Evolutionary conservation across 2,113 vertebrate species (phyloP), one percentile per base, ranked within the genome.

Genomic region (Sturnus vulgaris): DNA sequence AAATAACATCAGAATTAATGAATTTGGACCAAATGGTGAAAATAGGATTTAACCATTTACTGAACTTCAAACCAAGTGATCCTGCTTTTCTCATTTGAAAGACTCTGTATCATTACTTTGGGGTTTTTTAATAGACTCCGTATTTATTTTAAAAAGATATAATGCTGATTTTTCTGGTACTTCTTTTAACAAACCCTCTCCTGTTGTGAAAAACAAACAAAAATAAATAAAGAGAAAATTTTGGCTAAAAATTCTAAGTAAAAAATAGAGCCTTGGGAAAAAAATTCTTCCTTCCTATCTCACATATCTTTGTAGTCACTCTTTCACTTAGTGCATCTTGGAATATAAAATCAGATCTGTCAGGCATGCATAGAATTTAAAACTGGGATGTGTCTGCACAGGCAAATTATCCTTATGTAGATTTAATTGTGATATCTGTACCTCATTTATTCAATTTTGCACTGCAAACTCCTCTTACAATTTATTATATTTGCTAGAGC

Each of bases 1-100:
- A 95, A 90, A 12, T 52, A 94, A 86, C 57, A 86, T 85, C 63
- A 89, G 47, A 95, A 75, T 75, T 95, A 86, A 94, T 84, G 12
- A 60, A 81, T 50, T 87, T 75, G n/a, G 71, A 94, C 27, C 61
- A 93, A 96, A 96, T n/a, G 21, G 9, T 76, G 19, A 65, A 85
- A 94, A 52, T 7, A 63, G 72, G 63, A 86, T 94, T 88, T 71
- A 95, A 92, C 28, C 10, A 11, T 11, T 88, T 39, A 77, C 11
- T 23, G n/a, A 94, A 92, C 55, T 88, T 77, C 82, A 63, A 65
- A 86, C 25, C 18, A 90, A 44, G 22, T 28, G 57, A n/a, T 59
- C 59, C 13, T 8, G 12, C 39, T 65, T 59, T 82, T 46, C 23
- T 86, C 16, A 68, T 96, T 81, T 63, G 60, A 59, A 77, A 82